These are phyloP conservation scores for Megaceryle torquata DNA, from an alignment of 2,113 vertebrate species.

Conservation along the genomic window DNA sequence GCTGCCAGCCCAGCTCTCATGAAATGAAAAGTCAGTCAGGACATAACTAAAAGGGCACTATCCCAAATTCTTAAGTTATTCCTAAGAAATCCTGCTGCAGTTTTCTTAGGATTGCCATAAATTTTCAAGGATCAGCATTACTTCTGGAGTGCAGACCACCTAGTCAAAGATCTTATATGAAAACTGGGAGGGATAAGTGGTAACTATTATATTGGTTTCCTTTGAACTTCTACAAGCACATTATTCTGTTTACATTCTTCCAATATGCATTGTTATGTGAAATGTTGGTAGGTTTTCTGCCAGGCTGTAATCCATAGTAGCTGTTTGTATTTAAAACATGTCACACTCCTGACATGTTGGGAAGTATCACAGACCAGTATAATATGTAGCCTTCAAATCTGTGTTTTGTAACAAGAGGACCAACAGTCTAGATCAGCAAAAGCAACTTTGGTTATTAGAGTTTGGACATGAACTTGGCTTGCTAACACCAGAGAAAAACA, in stretches of 20 bases:
- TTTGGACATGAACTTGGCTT: constrained; percentile 62
- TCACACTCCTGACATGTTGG: constrained; percentile 36
- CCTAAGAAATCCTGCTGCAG: constrained; percentile 36
- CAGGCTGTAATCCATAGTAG: constrained; percentile 17
- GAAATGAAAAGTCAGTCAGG: background rate
- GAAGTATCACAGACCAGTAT: constrained; percentile 63
- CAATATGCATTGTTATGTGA: constrained; percentile 29
- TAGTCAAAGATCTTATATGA: background rate
- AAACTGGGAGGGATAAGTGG: background rate
- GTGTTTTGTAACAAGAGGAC: constrained; percentile 67
- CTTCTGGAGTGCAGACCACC: background rate
- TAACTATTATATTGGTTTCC: background rate
- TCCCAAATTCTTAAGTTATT: constrained; percentile 25
- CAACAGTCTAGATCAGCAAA: constrained; percentile 64
- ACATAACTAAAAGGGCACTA: background rate
- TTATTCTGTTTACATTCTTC: background rate
- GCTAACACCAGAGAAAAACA: constrained; percentile 63
- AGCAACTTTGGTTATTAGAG: constrained; percentile 56
- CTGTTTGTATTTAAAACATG: constrained; percentile 52
- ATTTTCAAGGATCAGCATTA: constrained; percentile 38
- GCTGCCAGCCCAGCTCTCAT: background rate
- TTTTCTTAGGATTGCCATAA: constrained; percentile 22
- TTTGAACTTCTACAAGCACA: background rate
- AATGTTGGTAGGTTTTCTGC: constrained; percentile 10
- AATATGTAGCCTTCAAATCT: constrained; percentile 71